Evolutionary conservation across 2,797 vertebrate genomes (phyloP).

Genomic region (Ceryle rudis): DNA sequence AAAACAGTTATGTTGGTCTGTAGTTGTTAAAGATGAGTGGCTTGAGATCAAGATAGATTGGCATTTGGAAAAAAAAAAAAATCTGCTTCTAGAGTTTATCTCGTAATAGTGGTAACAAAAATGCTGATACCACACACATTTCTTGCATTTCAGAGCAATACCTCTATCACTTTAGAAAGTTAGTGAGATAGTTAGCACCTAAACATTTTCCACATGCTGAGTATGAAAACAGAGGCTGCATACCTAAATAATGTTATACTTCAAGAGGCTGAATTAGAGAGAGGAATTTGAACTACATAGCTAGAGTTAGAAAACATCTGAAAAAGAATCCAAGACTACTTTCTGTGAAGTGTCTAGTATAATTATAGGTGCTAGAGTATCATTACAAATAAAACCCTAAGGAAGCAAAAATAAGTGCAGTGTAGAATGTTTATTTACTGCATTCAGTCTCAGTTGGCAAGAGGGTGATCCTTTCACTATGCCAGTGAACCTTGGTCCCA

Average conservation of each 20-base stretch:
- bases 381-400: background rate
- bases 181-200: background rate
- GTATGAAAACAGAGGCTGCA: background rate
- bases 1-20: background rate
- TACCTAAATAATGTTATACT: conserved; percentile 18
- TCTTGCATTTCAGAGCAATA: conserved; percentile 13
- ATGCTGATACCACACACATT: background rate
- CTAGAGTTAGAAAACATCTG: background rate
- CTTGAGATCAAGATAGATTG: conserved; percentile 4
- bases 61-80: background rate
- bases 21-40: background rate
- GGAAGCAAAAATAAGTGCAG: background rate
- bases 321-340: background rate
- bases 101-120: background rate
- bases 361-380: background rate
- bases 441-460: background rate
- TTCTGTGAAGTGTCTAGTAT: background rate
- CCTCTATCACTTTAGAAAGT: background rate
- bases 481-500: background rate
- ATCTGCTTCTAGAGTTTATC: background rate
- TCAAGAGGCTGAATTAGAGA: background rate
- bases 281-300: background rate
- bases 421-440: background rate
- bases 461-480: background rate
- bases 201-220: background rate